phyloP scores from a whole-genome alignment of 2,113 vertebrate genomes.

The Tachysurus vachellii region DNA sequence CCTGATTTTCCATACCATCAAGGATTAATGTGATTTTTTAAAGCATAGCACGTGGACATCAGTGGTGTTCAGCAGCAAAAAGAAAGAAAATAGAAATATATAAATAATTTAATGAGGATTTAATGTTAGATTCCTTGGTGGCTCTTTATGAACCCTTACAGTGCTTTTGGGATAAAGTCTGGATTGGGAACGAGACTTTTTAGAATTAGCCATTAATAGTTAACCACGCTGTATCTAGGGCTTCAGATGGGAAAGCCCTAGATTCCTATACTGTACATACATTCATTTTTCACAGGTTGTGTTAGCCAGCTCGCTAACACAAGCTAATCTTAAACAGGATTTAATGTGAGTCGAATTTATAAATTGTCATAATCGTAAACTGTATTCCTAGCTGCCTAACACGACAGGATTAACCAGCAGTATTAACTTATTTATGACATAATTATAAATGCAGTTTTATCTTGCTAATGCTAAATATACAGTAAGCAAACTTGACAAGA shows the following conservation, averaged over 20 bases:
- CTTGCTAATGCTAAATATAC: too few species aligned
- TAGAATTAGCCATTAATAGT: conserved; percentile 42
- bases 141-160: conserved; percentile 57
- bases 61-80: conserved; percentile 43
- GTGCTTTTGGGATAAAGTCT: conserved; percentile 30
- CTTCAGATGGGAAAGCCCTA: neutral
- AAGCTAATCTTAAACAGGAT: too few species aligned
- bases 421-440: too few species aligned
- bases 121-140: conserved; percentile 59
- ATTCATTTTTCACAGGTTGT: too few species aligned
- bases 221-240: neutral
- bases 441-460: too few species aligned
- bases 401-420: too few species aligned
- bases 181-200: conserved; percentile 15
- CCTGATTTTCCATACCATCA: conserved; percentile 74
- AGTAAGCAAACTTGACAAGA: too few species aligned
- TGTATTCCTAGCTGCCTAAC: too few species aligned
- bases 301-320: too few species aligned
- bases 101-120: conserved; percentile 56
- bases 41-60: conserved; percentile 63
- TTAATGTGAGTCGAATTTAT: too few species aligned
- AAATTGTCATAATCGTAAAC: too few species aligned
- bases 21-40: conserved; percentile 75
- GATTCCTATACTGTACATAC: neutral
- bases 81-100: conserved; percentile 50